Conservation (phyloP, 1,140 invertebrate genomes). For the Steinernema khuongi region DNA sequence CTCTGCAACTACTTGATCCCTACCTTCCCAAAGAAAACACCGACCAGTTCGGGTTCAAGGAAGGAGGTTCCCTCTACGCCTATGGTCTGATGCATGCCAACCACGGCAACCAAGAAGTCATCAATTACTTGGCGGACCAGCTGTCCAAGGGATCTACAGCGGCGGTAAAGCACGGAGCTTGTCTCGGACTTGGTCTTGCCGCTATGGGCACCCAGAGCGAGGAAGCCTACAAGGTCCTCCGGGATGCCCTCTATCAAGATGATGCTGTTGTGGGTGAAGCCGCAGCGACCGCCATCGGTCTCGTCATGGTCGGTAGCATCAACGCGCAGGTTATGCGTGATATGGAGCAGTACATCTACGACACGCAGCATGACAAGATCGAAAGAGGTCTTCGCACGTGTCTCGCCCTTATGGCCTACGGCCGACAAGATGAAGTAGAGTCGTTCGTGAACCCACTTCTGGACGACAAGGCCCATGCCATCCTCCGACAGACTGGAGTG, state of each 20-base stretch:
- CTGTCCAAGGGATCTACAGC: conserved; percentile 43
- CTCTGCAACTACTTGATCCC: conserved; percentile 86
- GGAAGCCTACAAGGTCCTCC: conserved; percentile 89
- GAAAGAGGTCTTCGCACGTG: conserved; percentile 80
- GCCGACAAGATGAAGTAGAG: conserved; percentile 89
- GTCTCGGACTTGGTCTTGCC: conserved; percentile 87
- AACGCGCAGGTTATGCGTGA: conserved; percentile 40
- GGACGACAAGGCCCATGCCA: conserved; percentile 72
- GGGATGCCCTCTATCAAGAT: conserved; percentile 94
- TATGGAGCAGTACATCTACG: conserved; percentile 69
- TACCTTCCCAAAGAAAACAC: conserved; percentile 85
- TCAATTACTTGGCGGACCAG: conserved; percentile 50
- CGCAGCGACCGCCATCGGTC: conserved; percentile 92
- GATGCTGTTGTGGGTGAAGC: conserved; percentile 96
- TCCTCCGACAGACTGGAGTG: conserved; percentile 83
- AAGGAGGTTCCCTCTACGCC: conserved; percentile 94
- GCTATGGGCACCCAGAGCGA: conserved; percentile 88
- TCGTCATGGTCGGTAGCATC: conserved; percentile 82
- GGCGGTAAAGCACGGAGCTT: conserved; percentile 89
- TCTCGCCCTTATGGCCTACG: conserved; percentile 93
- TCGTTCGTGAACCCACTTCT: conserved; percentile 67
- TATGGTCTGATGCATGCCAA: conserved; percentile 90
- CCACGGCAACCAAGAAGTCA: conserved; percentile 72
- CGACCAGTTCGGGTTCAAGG: conserved; percentile 82
- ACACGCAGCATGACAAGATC: conserved; percentile 98